phyloP scores from a whole-genome alignment of 2,113 vertebrate genomes.

The Pelusios castaneus region DNA sequence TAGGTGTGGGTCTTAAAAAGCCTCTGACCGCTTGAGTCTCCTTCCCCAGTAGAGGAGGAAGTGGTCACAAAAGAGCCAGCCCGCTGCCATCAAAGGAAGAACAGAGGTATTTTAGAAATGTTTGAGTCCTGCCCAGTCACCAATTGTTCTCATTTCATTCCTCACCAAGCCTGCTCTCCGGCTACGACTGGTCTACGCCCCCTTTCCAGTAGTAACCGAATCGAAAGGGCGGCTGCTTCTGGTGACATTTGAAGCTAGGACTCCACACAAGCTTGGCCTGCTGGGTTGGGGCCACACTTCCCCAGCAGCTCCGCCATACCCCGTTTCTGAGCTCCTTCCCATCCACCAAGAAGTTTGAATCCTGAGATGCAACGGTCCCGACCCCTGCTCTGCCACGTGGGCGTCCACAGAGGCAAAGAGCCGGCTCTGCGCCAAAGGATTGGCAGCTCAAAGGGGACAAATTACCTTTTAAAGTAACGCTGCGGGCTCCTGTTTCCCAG shows the following conservation, averaged over 20 bases:
- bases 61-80: background rate
- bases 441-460: background rate
- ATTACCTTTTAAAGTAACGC: background rate
- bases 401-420: too few relatives aligned
- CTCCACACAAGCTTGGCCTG: background rate
- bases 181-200: background rate
- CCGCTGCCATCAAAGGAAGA: accelerated
- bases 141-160: accelerated
- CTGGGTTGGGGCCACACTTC: too few relatives aligned
- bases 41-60: accelerated
- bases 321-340: background rate
- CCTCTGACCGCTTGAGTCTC: accelerated
- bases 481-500: background rate
- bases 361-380: background rate
- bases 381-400: background rate
- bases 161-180: background rate
- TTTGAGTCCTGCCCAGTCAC: accelerated
- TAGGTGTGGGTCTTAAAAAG: too few relatives aligned
- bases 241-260: background rate
- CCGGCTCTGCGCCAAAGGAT: background rate
- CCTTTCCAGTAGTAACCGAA: background rate
- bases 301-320: too few relatives aligned
- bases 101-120: accelerated
- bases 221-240: background rate
- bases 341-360: background rate